Percentiles rank a stretch among this genome's conserved stretches.
Conservation (phyloP, 2,113 vertebrate species). For the Mus musculus region DNA sequence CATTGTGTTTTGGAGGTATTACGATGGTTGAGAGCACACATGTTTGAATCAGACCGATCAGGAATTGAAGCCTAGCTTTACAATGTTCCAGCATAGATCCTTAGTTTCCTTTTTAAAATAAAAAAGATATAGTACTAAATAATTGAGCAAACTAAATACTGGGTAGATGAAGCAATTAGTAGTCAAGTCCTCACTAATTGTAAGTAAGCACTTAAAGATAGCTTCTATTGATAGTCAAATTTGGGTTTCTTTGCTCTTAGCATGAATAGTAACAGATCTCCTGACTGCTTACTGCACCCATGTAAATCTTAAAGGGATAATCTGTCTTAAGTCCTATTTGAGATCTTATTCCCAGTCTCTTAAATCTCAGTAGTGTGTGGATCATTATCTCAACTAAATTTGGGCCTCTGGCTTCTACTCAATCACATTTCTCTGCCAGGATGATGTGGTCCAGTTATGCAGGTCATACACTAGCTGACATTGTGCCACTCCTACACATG, state of each 20-base stretch:
- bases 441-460: not conserved
- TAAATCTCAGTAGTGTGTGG: constrained; percentile 8
- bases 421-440: not conserved
- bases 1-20: not conserved
- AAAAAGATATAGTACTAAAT: not conserved
- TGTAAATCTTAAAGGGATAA: constrained; percentile 34
- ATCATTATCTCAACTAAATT: constrained; percentile 26
- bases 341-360: not conserved
- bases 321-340: constrained; percentile 22
- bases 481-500: not conserved
- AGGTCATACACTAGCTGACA: not conserved
- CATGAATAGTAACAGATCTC: not conserved
- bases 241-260: not conserved
- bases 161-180: constrained; percentile 20
- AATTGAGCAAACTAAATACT: constrained; percentile 31
- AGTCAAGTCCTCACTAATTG: not conserved
- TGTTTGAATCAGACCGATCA: not conserved
- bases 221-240: constrained; percentile 3
- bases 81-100: not conserved
- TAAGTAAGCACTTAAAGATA: not conserved
- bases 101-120: constrained; percentile 19
- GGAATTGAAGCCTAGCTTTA: not conserved
- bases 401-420: not conserved
- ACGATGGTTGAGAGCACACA: not conserved
- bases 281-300: not conserved